phyloP scores from a whole-genome alignment of 2,888 invertebrate genomes.

The Diaprepes abbreviatus region DNA sequence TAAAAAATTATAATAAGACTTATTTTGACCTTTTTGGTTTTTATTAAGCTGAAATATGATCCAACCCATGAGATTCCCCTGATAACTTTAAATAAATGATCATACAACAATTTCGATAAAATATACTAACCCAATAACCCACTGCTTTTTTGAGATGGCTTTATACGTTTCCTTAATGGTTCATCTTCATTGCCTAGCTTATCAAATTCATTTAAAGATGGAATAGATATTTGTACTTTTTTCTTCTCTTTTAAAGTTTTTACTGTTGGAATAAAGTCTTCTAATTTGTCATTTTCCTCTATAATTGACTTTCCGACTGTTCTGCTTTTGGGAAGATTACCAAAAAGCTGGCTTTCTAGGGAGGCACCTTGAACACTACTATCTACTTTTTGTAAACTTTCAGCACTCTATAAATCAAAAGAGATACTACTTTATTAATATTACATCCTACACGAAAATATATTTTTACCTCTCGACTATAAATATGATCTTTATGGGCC shows the following conservation, averaged over 20 bases:
- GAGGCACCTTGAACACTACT: neutral
- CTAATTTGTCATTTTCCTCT: slow-evolving; percentile 55
- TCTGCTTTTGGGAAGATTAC: slow-evolving; percentile 56
- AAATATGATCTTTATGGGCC: neutral
- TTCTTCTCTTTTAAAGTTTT: slow-evolving; percentile 53
- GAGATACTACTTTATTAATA: too few species aligned
- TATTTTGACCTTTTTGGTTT: too few species aligned
- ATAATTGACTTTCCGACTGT: neutral
- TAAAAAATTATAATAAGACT: too few species aligned
- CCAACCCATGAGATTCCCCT: too few species aligned
- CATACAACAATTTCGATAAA: too few species aligned
- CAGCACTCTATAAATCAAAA: neutral
- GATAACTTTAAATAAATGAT: too few species aligned
- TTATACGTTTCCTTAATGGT: slow-evolving; percentile 53
- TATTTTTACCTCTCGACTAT: slow-evolving; percentile 5
- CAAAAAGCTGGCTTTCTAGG: slow-evolving; percentile 48
- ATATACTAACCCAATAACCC: slow-evolving; percentile 58
- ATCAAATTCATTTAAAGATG: slow-evolving; percentile 58
- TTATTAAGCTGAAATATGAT: too few species aligned
- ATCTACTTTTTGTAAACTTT: neutral
- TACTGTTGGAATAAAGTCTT: slow-evolving; percentile 61
- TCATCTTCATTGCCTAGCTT: slow-evolving; percentile 53
- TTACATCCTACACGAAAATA: neutral
- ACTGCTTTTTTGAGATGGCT: slow-evolving; percentile 55
- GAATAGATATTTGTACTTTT: slow-evolving; percentile 60